Evolutionary conservation across 2,113 vertebrate genomes (phyloP).

Genomic region (Grantiella picta): DNA sequence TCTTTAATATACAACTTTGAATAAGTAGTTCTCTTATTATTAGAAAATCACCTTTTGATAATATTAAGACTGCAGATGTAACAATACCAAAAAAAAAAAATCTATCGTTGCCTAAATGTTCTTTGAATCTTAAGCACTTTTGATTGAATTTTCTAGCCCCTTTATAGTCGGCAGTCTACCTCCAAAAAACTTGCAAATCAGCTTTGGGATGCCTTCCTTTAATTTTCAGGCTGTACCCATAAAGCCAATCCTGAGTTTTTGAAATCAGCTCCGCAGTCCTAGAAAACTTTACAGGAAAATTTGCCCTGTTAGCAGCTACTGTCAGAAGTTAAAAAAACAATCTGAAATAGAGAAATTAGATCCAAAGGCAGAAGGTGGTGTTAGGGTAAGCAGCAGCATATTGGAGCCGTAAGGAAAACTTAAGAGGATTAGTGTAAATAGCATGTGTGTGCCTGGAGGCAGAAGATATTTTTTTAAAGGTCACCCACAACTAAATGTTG

Average conservation of each 20-base stretch:
- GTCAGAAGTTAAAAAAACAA: neutral
- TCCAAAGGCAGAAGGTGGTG: neutral
- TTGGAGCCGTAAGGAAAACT: neutral
- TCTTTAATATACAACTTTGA: neutral
- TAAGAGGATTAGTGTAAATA: slow-evolving; percentile 43
- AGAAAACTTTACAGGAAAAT: neutral
- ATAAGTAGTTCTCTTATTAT: neutral
- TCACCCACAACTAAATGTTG: neutral
- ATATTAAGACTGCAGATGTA: neutral
- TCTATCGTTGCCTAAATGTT: neutral
- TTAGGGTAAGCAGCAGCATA: neutral
- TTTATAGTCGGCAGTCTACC: neutral
- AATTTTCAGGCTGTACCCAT: neutral
- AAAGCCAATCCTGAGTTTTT: neutral
- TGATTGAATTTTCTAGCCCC: neutral
- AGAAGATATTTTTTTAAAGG: slow-evolving; percentile 41
- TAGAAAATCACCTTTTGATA: neutral
- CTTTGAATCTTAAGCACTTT: neutral
- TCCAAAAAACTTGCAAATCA: neutral
- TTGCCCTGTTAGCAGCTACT: neutral
- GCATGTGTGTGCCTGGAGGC: neutral
- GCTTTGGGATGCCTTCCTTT: neutral
- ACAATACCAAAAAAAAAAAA: neutral
- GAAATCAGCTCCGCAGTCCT: neutral
- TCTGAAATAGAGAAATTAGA: neutral